Evolutionary conservation across 2,797 vertebrate genomes (phyloP), one percentile per base, ranked within the genome.

Genomic region (Parauchenoglanis ngamensis): DNA sequence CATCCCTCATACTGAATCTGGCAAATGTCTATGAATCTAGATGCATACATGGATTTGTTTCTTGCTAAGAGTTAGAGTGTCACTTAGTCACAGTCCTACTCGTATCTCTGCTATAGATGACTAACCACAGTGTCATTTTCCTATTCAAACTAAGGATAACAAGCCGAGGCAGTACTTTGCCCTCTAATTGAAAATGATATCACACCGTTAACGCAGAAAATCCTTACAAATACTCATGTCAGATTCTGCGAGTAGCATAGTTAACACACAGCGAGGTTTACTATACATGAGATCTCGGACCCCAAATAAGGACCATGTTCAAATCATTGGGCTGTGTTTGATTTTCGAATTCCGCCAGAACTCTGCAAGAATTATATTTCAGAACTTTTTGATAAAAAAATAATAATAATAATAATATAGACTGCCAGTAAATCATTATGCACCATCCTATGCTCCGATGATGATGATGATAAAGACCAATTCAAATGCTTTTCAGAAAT

Each of bases 71-170:
- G 68, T 72, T 76, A 23, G 40, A n/a, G 46, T 78, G 76, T 78
- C 76, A 56, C 52, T 78, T 56, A 83, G 59, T 67, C 63, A 72
- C n/a, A 35, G 23, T 56, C 52, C 68, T 57, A 63, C 63, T 87
- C 40, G 19, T 54, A 77, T 54, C 49, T 54, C 76, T 35, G 31
- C 57, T 56, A 57, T 35, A 35, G 44, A 78, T 25, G 35, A 80
- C 78, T 44, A 35, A 11, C n/a, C 23, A 46, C 57, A 63, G 73
- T 17, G 54, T 59, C 77, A 79, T 59, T 79, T 79, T 79, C 52
- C 59, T 17, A 25, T 63, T 81, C 35, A 81, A 63, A 46, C 54
- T 12, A 23, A 40, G 54, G 19, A 25, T 15, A 54, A 79, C 12
- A 17, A 44, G 57, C 78, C 31, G 21, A 12, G 12, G 35, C 2